Evolutionary conservation across 2,113 vertebrate genomes (phyloP), one percentile per base, ranked within the genome.

Genomic region (Spermophilus dauricus): DNA sequence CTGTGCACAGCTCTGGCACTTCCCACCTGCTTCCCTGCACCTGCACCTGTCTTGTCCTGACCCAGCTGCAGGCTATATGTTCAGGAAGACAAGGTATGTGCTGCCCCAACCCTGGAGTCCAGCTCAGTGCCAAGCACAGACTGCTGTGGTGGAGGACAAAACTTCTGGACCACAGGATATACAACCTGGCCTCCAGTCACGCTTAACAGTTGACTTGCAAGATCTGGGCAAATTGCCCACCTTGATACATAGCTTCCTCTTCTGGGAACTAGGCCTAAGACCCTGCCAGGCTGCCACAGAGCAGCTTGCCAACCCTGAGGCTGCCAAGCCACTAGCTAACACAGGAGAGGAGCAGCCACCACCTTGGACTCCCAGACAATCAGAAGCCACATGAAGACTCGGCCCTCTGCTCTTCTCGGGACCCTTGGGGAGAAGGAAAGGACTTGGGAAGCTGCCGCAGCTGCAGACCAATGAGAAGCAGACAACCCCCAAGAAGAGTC

Each of bases 31-130:
- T 4, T 3, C 69, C 32, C 69, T 0, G 10, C 0, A 37, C 34
- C 53, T 18, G 42, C 12, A 5, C 13, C 13, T 16, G 14, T 32
- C 69, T 18, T 51, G 8, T 13, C 14, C 42, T 51, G 26, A 16
- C 58, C 24, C 34, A 34, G 22, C 16, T 14, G 2, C 10, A 45
- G 32, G 30, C 8, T 2, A 5, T 39, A 34, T 39, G 4, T 9
- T 26, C 9, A 22, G 5, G 53, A 73, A 37, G 48, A 45, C 28
- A 73, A 42, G 18, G 12, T 28, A 1, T 69, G 37, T 16, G 10
- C 20, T 63, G 37, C 67, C 34, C 2, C 0, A 0, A 1, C 24
- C 78, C 69, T 26, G 1, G 16, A 0, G 5, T 48, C 53, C 10
- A 53, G 30, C 78, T 14, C 2, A 10, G 53, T 18, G 37, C 61